phyloP scores from a whole-genome alignment of 2,113 vertebrate species.

The Boleophthalmus pectinirostris region DNA sequence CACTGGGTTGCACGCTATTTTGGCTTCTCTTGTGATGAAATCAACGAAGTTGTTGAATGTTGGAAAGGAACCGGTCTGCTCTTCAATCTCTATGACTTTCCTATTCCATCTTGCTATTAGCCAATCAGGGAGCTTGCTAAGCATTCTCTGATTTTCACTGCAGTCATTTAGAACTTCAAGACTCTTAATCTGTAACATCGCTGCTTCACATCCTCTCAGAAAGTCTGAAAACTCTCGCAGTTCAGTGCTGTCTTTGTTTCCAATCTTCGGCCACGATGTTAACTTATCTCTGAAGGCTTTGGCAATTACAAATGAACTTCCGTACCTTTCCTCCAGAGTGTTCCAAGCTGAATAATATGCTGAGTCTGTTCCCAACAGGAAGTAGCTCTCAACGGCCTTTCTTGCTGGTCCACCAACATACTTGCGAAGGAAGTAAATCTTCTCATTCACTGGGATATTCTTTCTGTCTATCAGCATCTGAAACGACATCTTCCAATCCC shows the following conservation, averaged over 20 bases:
- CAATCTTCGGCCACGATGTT: not conserved
- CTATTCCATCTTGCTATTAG: constrained; percentile 11
- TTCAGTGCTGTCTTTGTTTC: constrained; percentile 13
- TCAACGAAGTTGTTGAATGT: too few species aligned
- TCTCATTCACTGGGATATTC: not conserved
- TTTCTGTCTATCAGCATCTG: constrained; percentile 14
- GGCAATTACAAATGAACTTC: not conserved
- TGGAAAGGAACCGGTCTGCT: too few species aligned
- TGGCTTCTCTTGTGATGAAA: too few species aligned
- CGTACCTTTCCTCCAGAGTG: not conserved
- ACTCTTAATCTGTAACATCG: too few species aligned
- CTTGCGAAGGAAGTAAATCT: constrained; percentile 16
- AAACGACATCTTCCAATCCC: not conserved
- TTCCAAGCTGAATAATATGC: not conserved
- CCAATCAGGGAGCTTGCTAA: constrained; percentile 26
- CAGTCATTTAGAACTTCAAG: not conserved
- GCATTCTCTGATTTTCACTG: constrained; percentile 13
- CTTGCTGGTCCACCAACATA: not conserved
- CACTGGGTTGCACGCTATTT: too few species aligned
- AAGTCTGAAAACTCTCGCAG: constrained; percentile 21
- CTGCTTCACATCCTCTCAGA: too few species aligned
- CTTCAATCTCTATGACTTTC: too few species aligned
- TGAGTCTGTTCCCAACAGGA: not conserved
- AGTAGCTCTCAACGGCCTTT: too few species aligned
- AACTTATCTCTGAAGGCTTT: constrained; percentile 17